Percentiles rank a stretch among this genome's conserved stretches.
Conservation (phyloP, 2,888 invertebrate genomes). For the Diaperis boleti region DNA sequence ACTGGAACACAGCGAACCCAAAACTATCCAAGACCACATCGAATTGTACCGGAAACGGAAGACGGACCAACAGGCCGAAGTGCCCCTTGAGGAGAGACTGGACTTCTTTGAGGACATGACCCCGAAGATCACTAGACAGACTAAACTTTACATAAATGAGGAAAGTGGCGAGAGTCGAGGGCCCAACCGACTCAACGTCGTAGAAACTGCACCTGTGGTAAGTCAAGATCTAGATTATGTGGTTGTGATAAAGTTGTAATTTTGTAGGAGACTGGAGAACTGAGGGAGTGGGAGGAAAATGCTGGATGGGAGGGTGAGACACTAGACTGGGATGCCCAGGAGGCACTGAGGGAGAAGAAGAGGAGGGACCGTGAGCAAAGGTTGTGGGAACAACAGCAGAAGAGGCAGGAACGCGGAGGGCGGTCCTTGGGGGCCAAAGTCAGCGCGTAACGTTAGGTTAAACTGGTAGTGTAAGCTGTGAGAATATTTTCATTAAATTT, state of each 20-base stretch:
- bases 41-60: slow-evolving; percentile 73
- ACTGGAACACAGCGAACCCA: slow-evolving; percentile 62
- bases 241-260: slow-evolving; percentile 4
- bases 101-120: slow-evolving; percentile 75
- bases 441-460: slow-evolving; percentile 47
- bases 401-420: slow-evolving; percentile 57
- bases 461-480: no score
- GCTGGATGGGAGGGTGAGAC: slow-evolving; percentile 62
- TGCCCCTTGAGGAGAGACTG: slow-evolving; percentile 63
- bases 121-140: slow-evolving; percentile 72
- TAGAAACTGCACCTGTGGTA: slow-evolving; percentile 39
- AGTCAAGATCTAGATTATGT: background rate
- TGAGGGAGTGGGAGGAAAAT: slow-evolving; percentile 64
- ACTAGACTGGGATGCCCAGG: slow-evolving; percentile 59
- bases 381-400: slow-evolving; percentile 62
- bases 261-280: slow-evolving; percentile 57
- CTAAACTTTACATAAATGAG: slow-evolving; percentile 69
- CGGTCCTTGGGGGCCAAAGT: slow-evolving; percentile 58
- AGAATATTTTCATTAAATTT: no score
- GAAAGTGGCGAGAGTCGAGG: slow-evolving; percentile 54
- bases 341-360: slow-evolving; percentile 60
- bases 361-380: slow-evolving; percentile 59
- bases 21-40: slow-evolving; percentile 73
- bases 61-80: slow-evolving; percentile 65
- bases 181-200: slow-evolving; percentile 55